These are phyloP conservation scores for Mormyrus hasselquistii DNA, from an alignment of 2,797 vertebrate species.

Conservation along the genomic window DNA sequence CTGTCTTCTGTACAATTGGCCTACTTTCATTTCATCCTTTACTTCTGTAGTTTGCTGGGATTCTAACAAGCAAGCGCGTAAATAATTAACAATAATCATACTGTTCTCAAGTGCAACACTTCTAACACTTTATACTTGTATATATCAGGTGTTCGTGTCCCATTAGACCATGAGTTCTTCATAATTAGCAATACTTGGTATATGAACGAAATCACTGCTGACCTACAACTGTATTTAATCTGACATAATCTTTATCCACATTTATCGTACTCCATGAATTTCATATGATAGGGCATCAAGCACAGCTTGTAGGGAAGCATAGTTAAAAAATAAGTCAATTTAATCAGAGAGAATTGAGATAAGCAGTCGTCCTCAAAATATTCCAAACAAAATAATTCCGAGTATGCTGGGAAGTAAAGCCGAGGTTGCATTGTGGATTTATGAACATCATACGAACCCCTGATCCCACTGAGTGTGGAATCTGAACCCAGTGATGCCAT, in stretches of 20 bases:
- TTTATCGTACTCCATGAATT: not conserved
- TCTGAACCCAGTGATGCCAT: not conserved
- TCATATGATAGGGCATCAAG: not conserved
- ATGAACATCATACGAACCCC: not conserved
- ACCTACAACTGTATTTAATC: not conserved
- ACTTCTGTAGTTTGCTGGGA: not conserved
- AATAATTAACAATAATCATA: not conserved
- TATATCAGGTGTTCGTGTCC: not conserved
- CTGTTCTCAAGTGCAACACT: not conserved
- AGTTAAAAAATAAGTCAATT: slow-evolving; percentile 13
- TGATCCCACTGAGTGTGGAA: not conserved
- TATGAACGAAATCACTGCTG: not conserved
- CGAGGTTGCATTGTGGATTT: not conserved
- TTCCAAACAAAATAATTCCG: not conserved
- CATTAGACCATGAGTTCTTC: not conserved
- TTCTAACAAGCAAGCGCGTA: not conserved
- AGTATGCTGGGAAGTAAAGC: not conserved
- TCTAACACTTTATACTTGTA: not conserved
- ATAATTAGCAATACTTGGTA: not conserved
- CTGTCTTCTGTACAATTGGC: not conserved
- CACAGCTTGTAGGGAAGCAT: not conserved
- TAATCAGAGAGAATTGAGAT: slow-evolving; percentile 1
- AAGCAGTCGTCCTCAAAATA: not conserved
- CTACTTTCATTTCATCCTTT: not conserved
- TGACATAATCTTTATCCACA: not conserved